Evolutionary conservation across 2,797 vertebrate genomes (phyloP).

Genomic region (Gambelia wislizenii): DNA sequence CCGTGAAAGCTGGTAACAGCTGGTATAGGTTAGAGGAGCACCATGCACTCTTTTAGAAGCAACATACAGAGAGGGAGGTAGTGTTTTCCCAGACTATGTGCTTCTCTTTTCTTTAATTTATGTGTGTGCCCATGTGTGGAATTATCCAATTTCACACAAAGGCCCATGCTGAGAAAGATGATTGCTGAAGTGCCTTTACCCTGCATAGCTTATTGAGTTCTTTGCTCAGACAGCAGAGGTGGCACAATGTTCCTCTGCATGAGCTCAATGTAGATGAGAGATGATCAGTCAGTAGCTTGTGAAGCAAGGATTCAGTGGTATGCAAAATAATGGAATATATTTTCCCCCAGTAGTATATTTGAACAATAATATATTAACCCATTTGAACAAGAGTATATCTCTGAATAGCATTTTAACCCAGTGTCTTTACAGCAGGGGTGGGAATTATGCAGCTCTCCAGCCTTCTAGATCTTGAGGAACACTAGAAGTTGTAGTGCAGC

Average conservation of each 20-base stretch:
- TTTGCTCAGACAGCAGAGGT: neutral
- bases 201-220: neutral
- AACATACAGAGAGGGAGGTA: neutral
- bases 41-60: neutral
- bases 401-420: neutral
- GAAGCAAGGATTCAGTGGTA: neutral
- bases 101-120: neutral
- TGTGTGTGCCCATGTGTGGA: slow-evolving; percentile 6
- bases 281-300: neutral
- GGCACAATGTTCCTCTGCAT: neutral
- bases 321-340: neutral
- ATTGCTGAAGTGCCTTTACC: neutral
- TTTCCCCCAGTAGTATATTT: neutral
- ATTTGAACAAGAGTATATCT: too few species aligned
- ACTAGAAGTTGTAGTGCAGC: too few species aligned
- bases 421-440: neutral
- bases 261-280: neutral
- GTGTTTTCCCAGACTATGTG: neutral
- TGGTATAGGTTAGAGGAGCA: neutral
- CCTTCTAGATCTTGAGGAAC: too few species aligned
- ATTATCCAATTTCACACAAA: slow-evolving; percentile 17
- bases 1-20: neutral
- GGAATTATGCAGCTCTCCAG: too few species aligned
- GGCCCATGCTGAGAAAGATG: neutral
- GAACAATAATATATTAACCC: neutral